A percentile compares a stretch with the other conserved stretches of the same genome.
phyloP scores from a whole-genome alignment of 2,797 vertebrate species.

The Onychomys arenicola region DNA sequence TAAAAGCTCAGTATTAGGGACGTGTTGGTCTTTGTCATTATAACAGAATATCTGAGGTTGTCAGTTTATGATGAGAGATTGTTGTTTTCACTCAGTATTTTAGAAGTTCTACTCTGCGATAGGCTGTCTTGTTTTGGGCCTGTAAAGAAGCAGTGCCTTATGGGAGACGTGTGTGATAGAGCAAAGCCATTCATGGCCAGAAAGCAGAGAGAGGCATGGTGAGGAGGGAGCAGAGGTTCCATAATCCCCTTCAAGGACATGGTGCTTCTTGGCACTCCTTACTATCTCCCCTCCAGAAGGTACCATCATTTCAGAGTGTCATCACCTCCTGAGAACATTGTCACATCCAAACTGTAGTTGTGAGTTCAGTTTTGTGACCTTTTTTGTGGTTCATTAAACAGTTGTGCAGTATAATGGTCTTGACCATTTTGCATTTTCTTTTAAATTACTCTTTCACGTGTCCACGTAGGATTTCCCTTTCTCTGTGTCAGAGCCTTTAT shows the following conservation, averaged over 20 bases:
- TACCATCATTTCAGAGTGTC: background rate
- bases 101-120: background rate
- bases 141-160: background rate
- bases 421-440: background rate
- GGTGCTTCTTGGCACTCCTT: background rate
- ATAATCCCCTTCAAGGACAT: background rate
- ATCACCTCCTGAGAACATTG: too few relatives aligned
- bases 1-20: background rate
- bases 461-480: background rate
- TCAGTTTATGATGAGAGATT: background rate
- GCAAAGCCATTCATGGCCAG: background rate
- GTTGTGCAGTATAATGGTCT: background rate
- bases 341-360: background rate
- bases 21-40: background rate
- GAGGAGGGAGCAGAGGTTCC: too few relatives aligned
- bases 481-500: background rate
- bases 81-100: background rate
- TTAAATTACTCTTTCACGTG: background rate
- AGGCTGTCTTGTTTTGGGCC: background rate
- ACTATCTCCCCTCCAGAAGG: background rate
- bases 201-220: background rate
- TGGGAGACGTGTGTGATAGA: background rate
- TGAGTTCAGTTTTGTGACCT: background rate
- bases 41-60: background rate
- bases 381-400: background rate